Base-by-base conservation (phyloP, 2,888 invertebrate genomes). In the Melieria crassipennis region DNA sequence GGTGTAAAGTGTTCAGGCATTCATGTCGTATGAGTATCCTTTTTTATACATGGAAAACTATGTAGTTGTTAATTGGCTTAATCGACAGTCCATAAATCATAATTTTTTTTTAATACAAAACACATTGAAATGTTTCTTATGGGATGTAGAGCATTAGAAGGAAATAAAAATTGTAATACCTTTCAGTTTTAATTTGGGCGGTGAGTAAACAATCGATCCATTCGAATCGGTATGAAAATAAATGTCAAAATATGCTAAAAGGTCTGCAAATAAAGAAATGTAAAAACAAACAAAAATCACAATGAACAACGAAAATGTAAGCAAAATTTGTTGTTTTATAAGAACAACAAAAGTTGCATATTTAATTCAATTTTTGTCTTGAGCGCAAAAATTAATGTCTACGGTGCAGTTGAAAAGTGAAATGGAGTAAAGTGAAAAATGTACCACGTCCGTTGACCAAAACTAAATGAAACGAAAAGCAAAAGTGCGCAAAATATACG, bases 211-310 rank as follows among this genome's bases (percentile, higher is more conserved):
- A 79, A 84, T 90, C 78, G 89, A 90, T 85, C 93, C 93, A 83
- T 90, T 89, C 80, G 92, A 91, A 89, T 93, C 92, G 84, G 92
- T 92, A 83, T 93, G 93, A 88, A 92, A 91, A 87, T 91, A 89
- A 88, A 92, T 89, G 87, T 91, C 89, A 88, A 90, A 91, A 89
- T 91, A 91, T 89, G 92, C 91, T 89, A 90, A 89, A 85, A 91
- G 89, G 89, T 92, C 92, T 92, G 91, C 85, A 91, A 91, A 86
- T 84, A 84, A 83, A 81, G 65, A 73, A 77, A 76, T 73, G 75
- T 69, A 72, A 70, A 66, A 66, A 55, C 30, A 62, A 73, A 73
- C 61, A 45, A 60, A 45, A 60, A 65, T 57, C 30, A 67, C 58
- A 71, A 55, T 50, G 56, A 66, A 73, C 11, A 62, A 55, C 9